Evolutionary conservation across 1,140 invertebrate species (phyloP).

Genomic region (Lepidurus couesii): DNA sequence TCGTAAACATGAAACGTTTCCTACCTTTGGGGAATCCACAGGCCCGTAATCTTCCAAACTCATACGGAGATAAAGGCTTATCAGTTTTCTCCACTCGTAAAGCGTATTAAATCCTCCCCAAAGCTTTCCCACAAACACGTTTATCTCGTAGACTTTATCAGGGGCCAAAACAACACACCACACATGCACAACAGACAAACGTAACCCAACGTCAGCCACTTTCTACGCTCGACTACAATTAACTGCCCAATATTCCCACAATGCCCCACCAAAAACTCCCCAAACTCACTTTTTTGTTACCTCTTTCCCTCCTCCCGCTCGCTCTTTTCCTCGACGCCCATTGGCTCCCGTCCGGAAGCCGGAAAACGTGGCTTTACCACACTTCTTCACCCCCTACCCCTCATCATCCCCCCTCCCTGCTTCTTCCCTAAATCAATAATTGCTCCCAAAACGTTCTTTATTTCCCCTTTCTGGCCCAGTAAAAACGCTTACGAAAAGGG

Average conservation of each 20-base stretch:
- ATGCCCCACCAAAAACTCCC: not conserved
- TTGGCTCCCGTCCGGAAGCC: not conserved
- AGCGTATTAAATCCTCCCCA: not conserved
- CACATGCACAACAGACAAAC: not conserved
- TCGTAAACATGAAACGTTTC: not conserved
- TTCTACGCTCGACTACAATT: not conserved
- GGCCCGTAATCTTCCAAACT: too few relatives aligned
- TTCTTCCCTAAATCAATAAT: not conserved
- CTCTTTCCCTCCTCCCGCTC: not conserved
- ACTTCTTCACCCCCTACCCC: not conserved
- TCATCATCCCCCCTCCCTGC: not conserved
- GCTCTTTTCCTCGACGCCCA: not conserved
- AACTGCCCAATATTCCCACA: not conserved
- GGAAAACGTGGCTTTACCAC: slow-evolving; percentile 10
- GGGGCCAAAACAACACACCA: not conserved
- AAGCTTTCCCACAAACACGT: not conserved
- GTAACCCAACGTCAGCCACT: not conserved
- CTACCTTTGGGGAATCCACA: too few relatives aligned
- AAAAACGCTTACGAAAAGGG: not conserved
- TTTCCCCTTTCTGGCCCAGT: not conserved
- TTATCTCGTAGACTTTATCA: not conserved
- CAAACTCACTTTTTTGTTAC: not conserved
- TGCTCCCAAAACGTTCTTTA: not conserved
- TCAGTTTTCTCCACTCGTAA: not conserved
- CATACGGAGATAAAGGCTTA: not conserved